phyloP scores from a whole-genome alignment of 2,888 invertebrate species.

The Rhagium mordax region DNA sequence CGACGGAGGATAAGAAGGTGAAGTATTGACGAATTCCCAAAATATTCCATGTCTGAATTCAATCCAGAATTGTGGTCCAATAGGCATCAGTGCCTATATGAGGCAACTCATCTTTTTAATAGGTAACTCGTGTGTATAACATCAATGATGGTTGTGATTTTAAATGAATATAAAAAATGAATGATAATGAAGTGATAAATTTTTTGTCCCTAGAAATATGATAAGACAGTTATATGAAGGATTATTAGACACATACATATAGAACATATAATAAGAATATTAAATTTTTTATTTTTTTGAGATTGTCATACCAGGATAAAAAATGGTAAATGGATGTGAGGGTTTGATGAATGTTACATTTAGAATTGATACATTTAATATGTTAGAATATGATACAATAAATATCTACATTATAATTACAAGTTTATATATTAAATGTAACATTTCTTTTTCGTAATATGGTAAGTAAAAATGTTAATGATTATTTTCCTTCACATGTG shows the following conservation, averaged over 20 bases:
- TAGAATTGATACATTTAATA: conserved; percentile 20
- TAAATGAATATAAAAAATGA: not conserved
- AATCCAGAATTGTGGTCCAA: not conserved
- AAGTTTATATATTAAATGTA: conserved; percentile 2
- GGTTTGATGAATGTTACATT: conserved; percentile 20
- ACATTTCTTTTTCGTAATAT: not conserved
- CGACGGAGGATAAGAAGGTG: conserved; percentile 14
- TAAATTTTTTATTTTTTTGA: not conserved
- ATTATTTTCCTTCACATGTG: conserved; percentile 40
- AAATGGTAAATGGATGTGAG: conserved; percentile 21
- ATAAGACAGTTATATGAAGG: not conserved
- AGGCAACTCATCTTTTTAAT: not conserved
- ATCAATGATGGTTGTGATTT: not conserved
- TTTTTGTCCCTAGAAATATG: not conserved
- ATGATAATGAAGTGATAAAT: not conserved
- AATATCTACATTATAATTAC: not conserved
- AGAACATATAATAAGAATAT: not conserved
- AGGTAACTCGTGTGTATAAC: not conserved
- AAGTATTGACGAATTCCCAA: conserved; percentile 4
- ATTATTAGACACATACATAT: not conserved
- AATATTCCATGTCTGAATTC: not conserved
- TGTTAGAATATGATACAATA: not conserved
- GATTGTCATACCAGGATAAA: not conserved
- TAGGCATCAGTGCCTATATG: not conserved
- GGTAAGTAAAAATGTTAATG: conserved; percentile 34